Conservation (phyloP, 1,140 invertebrate genomes). For the Vanessa atalanta region DNA sequence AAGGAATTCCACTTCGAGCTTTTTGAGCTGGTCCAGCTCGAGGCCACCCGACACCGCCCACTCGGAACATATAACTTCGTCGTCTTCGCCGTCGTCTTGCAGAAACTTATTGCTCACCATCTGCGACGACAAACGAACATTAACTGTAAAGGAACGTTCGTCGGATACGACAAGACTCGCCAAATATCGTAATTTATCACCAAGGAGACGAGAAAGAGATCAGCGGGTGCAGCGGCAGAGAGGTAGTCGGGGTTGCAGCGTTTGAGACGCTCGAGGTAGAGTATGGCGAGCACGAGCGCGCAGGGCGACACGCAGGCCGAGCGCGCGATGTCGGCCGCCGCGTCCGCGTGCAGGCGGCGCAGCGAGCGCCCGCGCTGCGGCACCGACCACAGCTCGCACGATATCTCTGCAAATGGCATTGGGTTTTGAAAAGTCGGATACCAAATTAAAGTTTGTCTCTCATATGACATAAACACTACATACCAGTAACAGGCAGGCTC, state of each 20-base stretch:
- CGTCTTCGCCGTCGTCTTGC: slow-evolving; percentile 94
- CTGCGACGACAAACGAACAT: slow-evolving; percentile 78
- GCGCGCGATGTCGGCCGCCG: slow-evolving; percentile 88
- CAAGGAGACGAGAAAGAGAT: slow-evolving; percentile 95
- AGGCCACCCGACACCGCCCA: slow-evolving; percentile 92
- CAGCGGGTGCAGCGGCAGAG: slow-evolving; percentile 89
- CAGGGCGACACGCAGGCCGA: slow-evolving; percentile 89
- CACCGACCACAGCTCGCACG: slow-evolving; percentile 79
- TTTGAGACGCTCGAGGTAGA: slow-evolving; percentile 92
- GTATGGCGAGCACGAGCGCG: slow-evolving; percentile 72
- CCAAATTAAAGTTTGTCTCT: not conserved
- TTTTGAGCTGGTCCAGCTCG: slow-evolving; percentile 87
- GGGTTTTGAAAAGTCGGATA: no score
- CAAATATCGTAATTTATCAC: slow-evolving; percentile 72
- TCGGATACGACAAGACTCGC: no score
- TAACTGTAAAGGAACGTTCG: slow-evolving; percentile 25
- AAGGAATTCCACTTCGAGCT: slow-evolving; percentile 93
- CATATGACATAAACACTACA: slow-evolving; percentile 8
- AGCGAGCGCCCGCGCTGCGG: slow-evolving; percentile 82
- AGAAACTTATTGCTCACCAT: slow-evolving; percentile 97
- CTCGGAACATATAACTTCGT: slow-evolving; percentile 92
- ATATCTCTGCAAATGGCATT: slow-evolving; percentile 84
- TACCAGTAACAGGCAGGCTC: slow-evolving; percentile 90
- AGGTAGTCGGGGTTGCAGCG: slow-evolving; percentile 91
- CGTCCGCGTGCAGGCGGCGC: slow-evolving; percentile 89